These are phyloP conservation scores for Eleginops maclovinus DNA, from an alignment of 2,113 vertebrate species.

Conservation along the genomic window DNA sequence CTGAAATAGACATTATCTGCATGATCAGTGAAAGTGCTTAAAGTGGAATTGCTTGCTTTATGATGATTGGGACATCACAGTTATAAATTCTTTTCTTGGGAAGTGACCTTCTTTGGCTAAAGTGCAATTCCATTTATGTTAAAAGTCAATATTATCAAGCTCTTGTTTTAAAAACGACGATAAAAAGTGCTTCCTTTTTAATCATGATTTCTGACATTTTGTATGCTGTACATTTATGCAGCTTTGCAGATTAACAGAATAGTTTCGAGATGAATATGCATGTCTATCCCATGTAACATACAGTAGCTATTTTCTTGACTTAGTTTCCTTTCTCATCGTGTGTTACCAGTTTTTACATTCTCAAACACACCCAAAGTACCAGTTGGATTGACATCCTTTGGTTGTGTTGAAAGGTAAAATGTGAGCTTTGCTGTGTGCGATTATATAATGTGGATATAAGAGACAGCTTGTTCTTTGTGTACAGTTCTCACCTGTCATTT, in stretches of 20 bases:
- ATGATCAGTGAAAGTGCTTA: slow-evolving; percentile 13
- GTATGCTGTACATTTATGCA: background rate
- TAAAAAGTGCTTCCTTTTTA: background rate
- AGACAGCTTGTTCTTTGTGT: background rate
- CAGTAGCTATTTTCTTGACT: too few species aligned
- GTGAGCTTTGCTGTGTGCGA: background rate
- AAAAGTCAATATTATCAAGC: background rate
- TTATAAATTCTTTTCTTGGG: background rate
- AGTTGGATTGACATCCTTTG: background rate
- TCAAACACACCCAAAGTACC: background rate
- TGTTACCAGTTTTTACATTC: background rate
- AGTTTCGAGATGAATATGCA: background rate
- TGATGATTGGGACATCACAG: background rate
- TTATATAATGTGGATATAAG: background rate
- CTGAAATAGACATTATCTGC: background rate
- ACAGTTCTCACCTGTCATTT: slow-evolving; percentile 6
- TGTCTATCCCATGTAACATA: background rate
- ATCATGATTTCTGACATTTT: background rate
- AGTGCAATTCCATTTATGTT: background rate
- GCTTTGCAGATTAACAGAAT: background rate
- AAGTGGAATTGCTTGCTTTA: slow-evolving; percentile 4
- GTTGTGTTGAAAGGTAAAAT: background rate
- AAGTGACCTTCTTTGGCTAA: background rate
- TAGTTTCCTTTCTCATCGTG: background rate
- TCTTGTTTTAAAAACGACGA: background rate